phyloP scores from a whole-genome alignment of 92 coral and sea anemone species.

The Montipora capitata region DNA sequence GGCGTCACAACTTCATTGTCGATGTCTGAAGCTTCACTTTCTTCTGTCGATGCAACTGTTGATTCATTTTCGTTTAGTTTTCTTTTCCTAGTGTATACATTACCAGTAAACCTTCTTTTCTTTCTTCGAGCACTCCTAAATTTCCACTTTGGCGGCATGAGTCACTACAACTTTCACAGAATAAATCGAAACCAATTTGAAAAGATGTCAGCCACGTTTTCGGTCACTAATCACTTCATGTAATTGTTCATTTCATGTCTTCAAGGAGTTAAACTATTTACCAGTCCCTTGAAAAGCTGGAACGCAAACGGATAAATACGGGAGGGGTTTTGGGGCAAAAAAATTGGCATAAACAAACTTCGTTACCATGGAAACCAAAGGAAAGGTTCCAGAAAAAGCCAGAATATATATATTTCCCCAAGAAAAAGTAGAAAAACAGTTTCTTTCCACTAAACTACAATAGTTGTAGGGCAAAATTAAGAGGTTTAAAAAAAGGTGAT shows the following conservation, averaged over 20 bases:
- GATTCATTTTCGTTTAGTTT: conserved; percentile 20
- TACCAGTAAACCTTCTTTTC: conserved; percentile 66
- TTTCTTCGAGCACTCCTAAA: conserved; percentile 27
- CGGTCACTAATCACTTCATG: conserved; percentile 29
- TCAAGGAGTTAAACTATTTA: conserved; percentile 36
- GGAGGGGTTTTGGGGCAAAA: neutral
- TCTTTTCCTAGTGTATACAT: conserved; percentile 6
- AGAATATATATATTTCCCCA: neutral
- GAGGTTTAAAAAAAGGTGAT: neutral
- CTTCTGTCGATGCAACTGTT: conserved; percentile 21
- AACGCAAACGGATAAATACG: conserved; percentile 12
- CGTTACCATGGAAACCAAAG: conserved; percentile 43
- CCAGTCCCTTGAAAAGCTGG: conserved; percentile 23
- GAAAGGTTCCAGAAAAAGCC: conserved; percentile 35
- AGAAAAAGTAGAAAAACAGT: neutral
- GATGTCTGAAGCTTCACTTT: conserved; percentile 20
- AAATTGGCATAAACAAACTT: conserved; percentile 21
- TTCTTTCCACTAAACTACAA: neutral
- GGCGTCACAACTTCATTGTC: conserved; percentile 11
- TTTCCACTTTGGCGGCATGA: conserved; percentile 51
- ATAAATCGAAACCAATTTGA: conserved; percentile 21
- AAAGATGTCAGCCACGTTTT: neutral
- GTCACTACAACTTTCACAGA: conserved; percentile 16
- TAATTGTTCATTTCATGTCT: conserved; percentile 13
- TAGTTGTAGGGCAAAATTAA: neutral